Evolutionary conservation across 2,797 vertebrate genomes (phyloP), one percentile per base, ranked within the genome.

Genomic region (Macropodus opercularis): DNA sequence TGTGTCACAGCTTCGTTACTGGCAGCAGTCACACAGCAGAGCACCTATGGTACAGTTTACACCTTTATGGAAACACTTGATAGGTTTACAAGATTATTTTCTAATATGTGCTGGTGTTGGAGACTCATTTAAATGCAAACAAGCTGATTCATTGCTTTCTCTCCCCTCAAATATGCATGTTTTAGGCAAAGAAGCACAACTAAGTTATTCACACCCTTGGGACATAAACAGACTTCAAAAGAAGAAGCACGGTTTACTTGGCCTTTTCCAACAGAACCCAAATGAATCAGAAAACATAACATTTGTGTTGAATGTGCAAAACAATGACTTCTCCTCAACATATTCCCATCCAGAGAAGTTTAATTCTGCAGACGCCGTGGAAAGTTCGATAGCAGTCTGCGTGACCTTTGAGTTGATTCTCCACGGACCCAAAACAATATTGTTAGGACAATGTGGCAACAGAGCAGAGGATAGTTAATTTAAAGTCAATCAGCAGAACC

Each of bases 161-260:
- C 39, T 71, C 26, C 49, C 42, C 53, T 77, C 48, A 79, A 67
- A 85, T 80, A 75, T 86, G 72, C 75, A 78, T 71, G 63, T 81
- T 86, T 85, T 80, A 65, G 71, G 65, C 56, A 80, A 65, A 69
- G 56, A 75, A 81, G 71, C 58, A 83, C 68, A 79, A 77, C 69
- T 69, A 75, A 86, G 84, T 82, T 78, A 74, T 84, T 80, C 77
- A 66, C 63, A 52, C 81, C 80, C 75, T 18, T 63, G 63, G 72
- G 79, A 83, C 65, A 72, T 56, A 69, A 80, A 78, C 70, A 83
- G 42, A 86, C 79, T 86, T 90, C 80, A 86, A 80, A 84, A 78
- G 70, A 59, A 76, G 11, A 69, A 79, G 34, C 39, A 14, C 10
- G 64, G 72, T 83, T 77, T 75, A 38, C 67, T 77, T 23, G 41